Base-by-base conservation (phyloP, 1,140 invertebrate species). In the Drosophila grimshawi region DNA sequence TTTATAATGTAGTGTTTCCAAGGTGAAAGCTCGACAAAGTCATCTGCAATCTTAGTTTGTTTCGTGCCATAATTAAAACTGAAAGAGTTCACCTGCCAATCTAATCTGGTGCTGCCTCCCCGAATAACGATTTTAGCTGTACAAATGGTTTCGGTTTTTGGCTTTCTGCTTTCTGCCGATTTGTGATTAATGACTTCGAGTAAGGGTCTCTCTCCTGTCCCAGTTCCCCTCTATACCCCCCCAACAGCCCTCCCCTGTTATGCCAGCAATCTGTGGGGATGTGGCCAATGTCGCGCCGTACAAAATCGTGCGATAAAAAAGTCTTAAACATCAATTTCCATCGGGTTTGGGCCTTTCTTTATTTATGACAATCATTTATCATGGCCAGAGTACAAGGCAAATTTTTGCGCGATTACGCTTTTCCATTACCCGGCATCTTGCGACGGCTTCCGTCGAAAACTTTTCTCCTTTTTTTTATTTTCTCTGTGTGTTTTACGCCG, bases 281-380 rank as follows among this genome's bases (percentile, higher is more conserved):
- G 66, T 56, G 52, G 61, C 48, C 63, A 85, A 67, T 49, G 76
- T 67, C 52, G 67, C 64, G 79, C 56, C 67, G 69, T 78, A 78
- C 72, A 83, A 88, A 86, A 83, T 89, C 70, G 77, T 89, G 78
- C 85, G 85, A 89, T 89, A 89, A 89, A 89, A 19, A 88, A 89
- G 79, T 86, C 86, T 89, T 89, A 81, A 89, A 81, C 85, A 89
- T 89, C 85, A 90, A 90, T 90, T 89, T 85, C 80, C 85, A 78
- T 90, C 78, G 81, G 66, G 80, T 75, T 63, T 70, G 61, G 61
- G 69, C 67, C 67, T 75, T 75, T 89, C 78, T 71, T 89, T 89
- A 89, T 89, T 89, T 89, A 89, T 89, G 85, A 89, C 85, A 89
- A 89, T 89, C 85, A 89, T 89, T 89, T 89, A 89, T 89, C 85